Base-by-base conservation (phyloP, 2,888 invertebrate genomes). In the Drosophila cracens region DNA sequence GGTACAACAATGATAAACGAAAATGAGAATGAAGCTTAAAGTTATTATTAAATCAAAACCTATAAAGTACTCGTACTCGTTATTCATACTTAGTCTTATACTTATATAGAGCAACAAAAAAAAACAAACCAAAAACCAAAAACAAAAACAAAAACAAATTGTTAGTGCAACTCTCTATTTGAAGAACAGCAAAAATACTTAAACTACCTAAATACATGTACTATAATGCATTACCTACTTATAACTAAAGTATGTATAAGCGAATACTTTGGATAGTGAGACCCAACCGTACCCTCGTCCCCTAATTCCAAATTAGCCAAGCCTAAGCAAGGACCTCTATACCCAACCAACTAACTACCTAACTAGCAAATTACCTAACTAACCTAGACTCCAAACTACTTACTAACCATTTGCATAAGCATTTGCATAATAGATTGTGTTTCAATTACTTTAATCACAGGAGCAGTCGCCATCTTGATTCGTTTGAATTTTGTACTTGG, bases 31-130 rank as follows among this genome's bases (percentile, higher is more conserved):
- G 60, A 70, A 74, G 83, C 74, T 87, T 83, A 62, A 77, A 70
- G 59, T 81, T 81, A 65, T 80, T 73, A 89, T 83, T 79, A 74
- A 90, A 83, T 83, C 79, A 83, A 90, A 83, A 79, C 79, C 86
- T 87, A 86, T 76, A 70, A 64, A 73, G 75, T 67, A 67, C 81
- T 71, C 65, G 60, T 76, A 81, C 69, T 74, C 83, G 66, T 56
- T 21, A 40, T 43, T 57, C 49, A 69, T 80, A 83, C 70, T 63
- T 79, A 83, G 76, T 73, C 56, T 49, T 76, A 75, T 27, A 67
- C 54, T 34, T 57, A 72, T 54, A 58, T 68, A 71, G 60, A 75
- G 59, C 8, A 62, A 27, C 6, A 46, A 8, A 16, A 21, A 13
- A 2, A 46, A 16, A n/a, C n/a, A 16, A 25, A 4, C 11, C 1